Base-by-base conservation (phyloP, 2,888 invertebrate species). In the Acleris cristana region DNA sequence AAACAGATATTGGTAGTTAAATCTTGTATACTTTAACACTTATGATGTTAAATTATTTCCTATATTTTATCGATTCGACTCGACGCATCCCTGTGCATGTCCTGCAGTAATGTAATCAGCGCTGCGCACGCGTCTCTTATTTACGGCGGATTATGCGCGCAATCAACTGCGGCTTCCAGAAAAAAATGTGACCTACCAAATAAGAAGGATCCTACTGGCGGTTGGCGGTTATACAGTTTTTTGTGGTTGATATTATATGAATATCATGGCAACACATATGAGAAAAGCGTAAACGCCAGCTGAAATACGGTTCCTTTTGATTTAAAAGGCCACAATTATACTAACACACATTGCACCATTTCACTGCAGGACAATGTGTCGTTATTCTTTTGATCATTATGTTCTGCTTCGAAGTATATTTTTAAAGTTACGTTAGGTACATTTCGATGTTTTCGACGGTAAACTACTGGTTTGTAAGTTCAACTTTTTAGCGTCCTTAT, bases 71-170 rank as follows among this genome's bases (percentile, higher is more conserved):
- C 2, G 14, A n/a, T 61, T 66, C 85, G 75, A 75, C 85, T 88
- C 87, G 34, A 78, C 71, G 69, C 72, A 68, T 79, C 78, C 56
- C 60, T 79, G 83, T 86, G 76, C 86, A 75, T 77, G 82, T 77
- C 72, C 74, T 68, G 71, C 79, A 69, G 80, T 86, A 87, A 87
- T 86, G 85, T 86, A 88, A 90, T 90, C 91, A 90, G 83, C 78
- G 76, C 73, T 76, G 86, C 84, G 86, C 89, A 86, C 86, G 88
- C 86, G 87, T 78, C 82, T 80, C 86, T 89, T 89, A 91, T 92
- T 89, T 90, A 92, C 88, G 86, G 85, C 86, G 89, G 90, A 89
- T 91, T 92, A 90, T 86, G 87, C 85, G 82, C 80, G 79, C 88
- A 90, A 88, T 90, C 89, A 88, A 81, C 82, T 72, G 75, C 72